These are phyloP conservation scores for Parelbella ahira DNA, from an alignment of 2,888 invertebrate species.

Conservation along the genomic window DNA sequence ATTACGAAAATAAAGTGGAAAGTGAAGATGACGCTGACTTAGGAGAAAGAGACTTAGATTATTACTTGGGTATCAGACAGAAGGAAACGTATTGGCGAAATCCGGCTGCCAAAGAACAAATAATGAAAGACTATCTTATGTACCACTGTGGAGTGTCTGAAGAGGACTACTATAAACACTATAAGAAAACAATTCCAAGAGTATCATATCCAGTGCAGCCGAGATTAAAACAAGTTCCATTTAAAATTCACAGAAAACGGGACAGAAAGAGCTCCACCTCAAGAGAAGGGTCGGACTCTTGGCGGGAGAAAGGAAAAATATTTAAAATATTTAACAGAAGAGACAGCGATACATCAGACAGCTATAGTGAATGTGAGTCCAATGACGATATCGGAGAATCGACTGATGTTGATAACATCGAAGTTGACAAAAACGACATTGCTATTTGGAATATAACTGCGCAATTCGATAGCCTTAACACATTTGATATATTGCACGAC, in stretches of 20 bases:
- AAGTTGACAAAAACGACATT: constrained; percentile 29
- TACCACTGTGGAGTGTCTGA: constrained; percentile 66
- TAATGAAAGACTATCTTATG: constrained; percentile 65
- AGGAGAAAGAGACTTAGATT: constrained; percentile 66
- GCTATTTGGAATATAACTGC: constrained; percentile 37
- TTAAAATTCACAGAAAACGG: constrained; percentile 64
- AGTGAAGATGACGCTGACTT: constrained; percentile 46
- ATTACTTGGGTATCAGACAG: constrained; percentile 62
- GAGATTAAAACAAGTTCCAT: constrained; percentile 67
- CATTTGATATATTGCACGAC: constrained; percentile 26
- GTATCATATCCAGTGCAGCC: constrained; percentile 45
- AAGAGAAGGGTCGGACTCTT: constrained; percentile 52
- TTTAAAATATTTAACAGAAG: constrained; percentile 63
- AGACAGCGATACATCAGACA: constrained; percentile 68
- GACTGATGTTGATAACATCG: constrained; percentile 11
- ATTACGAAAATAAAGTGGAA: constrained; percentile 29
- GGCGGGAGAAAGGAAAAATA: constrained; percentile 62
- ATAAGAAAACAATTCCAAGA: constrained; percentile 45
- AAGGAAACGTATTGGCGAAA: constrained; percentile 69
- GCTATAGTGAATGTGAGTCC: constrained; percentile 71
- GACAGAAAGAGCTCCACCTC: constrained; percentile 40
- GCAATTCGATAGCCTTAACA: constrained; percentile 39
- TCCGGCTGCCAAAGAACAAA: constrained; percentile 61
- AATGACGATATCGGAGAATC: constrained; percentile 34
- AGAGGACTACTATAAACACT: constrained; percentile 60